Percentiles rank a stretch among this genome's conserved stretches.
These are phyloP conservation scores for Anolis sagrei DNA, from an alignment of 2,113 vertebrate genomes.

Conservation along the genomic window DNA sequence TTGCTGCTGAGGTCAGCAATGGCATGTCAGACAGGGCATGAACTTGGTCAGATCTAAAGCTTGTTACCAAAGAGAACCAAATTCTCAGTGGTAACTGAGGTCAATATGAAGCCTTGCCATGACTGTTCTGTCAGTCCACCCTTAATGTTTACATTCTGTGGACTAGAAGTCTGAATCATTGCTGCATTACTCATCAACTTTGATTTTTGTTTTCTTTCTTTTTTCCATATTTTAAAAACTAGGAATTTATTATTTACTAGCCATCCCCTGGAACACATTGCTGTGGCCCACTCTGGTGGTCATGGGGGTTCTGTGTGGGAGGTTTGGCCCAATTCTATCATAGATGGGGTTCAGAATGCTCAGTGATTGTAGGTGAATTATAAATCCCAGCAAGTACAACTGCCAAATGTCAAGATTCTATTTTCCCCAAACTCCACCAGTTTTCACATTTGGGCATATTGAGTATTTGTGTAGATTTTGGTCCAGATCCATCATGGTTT, in stretches of 20 bases:
- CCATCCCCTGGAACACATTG: too few relatives aligned
- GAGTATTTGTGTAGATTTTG: too few relatives aligned
- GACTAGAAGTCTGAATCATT: background rate
- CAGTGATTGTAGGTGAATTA: too few relatives aligned
- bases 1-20: constrained; percentile 56
- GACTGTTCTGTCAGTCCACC: background rate
- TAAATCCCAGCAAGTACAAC: too few relatives aligned
- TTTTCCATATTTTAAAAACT: background rate
- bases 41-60: constrained; percentile 33
- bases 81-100: background rate
- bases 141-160: constrained; percentile 6
- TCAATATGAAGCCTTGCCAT: background rate
- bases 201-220: background rate
- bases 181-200: background rate
- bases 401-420: too few relatives aligned
- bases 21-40: constrained; percentile 47
- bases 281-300: too few relatives aligned
- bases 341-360: too few relatives aligned
- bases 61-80: background rate
- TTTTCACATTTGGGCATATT: too few relatives aligned
- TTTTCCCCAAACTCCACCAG: too few relatives aligned
- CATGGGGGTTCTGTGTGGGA: too few relatives aligned
- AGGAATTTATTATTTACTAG: rapidly evolving
- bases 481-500: too few relatives aligned
- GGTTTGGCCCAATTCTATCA: too few relatives aligned